Evolutionary conservation across 1,140 invertebrate species (phyloP).

Genomic region (Wiebesia pumilae): DNA sequence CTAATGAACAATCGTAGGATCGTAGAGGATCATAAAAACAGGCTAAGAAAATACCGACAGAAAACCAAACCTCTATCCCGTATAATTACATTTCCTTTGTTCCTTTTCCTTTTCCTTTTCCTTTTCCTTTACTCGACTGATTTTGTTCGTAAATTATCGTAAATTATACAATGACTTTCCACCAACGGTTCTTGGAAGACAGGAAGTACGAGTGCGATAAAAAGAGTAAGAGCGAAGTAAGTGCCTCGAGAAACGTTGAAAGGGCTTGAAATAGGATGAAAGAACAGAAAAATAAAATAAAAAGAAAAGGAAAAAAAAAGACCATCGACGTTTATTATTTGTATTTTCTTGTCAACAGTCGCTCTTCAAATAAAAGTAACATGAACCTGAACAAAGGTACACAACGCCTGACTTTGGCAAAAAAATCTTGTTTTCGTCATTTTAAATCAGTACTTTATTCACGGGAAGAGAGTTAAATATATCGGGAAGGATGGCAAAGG

Average conservation of each 20-base stretch:
- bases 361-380: not conserved
- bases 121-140: not conserved
- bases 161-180: not conserved
- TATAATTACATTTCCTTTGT: not conserved
- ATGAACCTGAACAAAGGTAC: not conserved
- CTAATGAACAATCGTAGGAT: not conserved
- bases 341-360: not conserved
- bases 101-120: not conserved
- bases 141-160: not conserved
- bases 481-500: not conserved
- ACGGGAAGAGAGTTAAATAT: constrained; percentile 1
- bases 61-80: not conserved
- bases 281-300: not conserved
- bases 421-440: not conserved
- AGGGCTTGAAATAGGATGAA: not conserved
- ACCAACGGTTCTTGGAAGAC: not conserved
- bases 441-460: not conserved
- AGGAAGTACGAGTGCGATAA: not conserved
- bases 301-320: not conserved
- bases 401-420: not conserved
- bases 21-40: not conserved
- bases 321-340: no score
- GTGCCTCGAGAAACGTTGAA: not conserved
- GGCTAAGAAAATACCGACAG: not conserved
- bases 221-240: no score